Percentiles rank a stretch among this genome's conserved stretches.
These are phyloP conservation scores for Idris sp. DNA, from an alignment of 1,140 invertebrate genomes.

Conservation along the genomic window DNA sequence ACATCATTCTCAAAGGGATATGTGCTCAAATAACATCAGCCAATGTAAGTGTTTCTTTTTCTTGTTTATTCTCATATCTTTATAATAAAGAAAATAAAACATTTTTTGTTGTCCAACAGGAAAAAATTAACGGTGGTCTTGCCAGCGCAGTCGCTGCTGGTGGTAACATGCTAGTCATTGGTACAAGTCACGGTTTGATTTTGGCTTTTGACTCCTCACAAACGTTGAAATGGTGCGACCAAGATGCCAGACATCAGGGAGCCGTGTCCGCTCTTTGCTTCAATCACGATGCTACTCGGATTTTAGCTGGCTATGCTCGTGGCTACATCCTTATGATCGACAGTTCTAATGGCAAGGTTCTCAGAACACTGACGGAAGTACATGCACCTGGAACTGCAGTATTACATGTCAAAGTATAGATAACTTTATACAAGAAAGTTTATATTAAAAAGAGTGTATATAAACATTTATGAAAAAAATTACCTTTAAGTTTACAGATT, in stretches of 20 bases:
- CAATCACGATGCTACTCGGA: constrained; percentile 90
- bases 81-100: no score
- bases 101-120: constrained; percentile 77
- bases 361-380: constrained; percentile 89
- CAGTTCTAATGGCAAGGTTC: constrained; percentile 85
- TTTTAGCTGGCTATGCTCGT: constrained; percentile 91
- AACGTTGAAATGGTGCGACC: constrained; percentile 90
- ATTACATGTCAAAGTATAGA: constrained; percentile 88
- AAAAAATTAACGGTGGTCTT: constrained; percentile 91
- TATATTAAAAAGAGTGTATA: no score
- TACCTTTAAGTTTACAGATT: constrained; percentile 85
- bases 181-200: constrained; percentile 94
- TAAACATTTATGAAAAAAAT: no score
- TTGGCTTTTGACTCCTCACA: constrained; percentile 92
- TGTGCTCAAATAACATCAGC: constrained; percentile 91
- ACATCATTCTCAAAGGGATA: constrained; percentile 89
- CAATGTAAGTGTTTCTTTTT: constrained; percentile 79
- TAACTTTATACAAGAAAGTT: no score
- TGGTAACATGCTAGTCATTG: constrained; percentile 89
- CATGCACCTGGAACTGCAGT: constrained; percentile 93
- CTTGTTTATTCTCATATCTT: no score
- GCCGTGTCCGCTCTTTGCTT: constrained; percentile 92
- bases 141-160: constrained; percentile 90
- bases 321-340: constrained; percentile 92
- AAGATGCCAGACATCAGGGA: constrained; percentile 85